Base-by-base conservation (phyloP, 2,888 invertebrate genomes). In the Trachelus troglodyta region DNA sequence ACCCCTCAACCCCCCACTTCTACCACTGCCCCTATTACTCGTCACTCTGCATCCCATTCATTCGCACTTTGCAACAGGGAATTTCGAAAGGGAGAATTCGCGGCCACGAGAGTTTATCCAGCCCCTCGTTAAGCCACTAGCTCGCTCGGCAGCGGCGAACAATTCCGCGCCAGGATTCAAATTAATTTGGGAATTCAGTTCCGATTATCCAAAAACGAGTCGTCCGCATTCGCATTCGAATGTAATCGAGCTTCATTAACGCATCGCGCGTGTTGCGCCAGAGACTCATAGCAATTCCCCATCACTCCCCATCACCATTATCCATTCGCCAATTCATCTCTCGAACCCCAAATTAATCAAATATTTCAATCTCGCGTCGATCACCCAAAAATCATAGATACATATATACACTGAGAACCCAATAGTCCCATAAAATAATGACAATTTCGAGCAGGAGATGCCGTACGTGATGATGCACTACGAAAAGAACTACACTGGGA, bases 401-500 rank as follows among this genome's bases (percentile, higher is more conserved):
- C 12, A 2, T 23, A 23, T 9, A 1, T 0, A 23, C 23, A 56
- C 9, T 6, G 23, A 1, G 23, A 23, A 9, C 9, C 23, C 23
- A 23, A 56, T 9, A 2, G 56, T 56, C 9, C 56, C 56, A 56
- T 56, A 23, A 56, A 56, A 23, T 23, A 56, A 56, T 23, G 9
- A 56, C 2, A 56, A 56, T 56, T 56, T 78, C 83, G 82, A 79
- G 80, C 90, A 96, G 95, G 95, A 95, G 91, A 94, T 92, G 69
- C 95, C 96, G 1, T 96, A 95, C 90, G 95, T 96, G 82, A 95
- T 95, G 95, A 94, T 95, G 94, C 94, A 94, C 87, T 92, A 93
- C 82, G 94, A 93, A 81, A 95, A 94, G 91, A 95, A 95, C 89
- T 94, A 94, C 90, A 95, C 94, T 15, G 95, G 95, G 74, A 96